Percentiles rank a stretch among this genome's conserved stretches.
phyloP scores from a whole-genome alignment of 2,888 invertebrate genomes.

The Mechanitis mazaeus region DNA sequence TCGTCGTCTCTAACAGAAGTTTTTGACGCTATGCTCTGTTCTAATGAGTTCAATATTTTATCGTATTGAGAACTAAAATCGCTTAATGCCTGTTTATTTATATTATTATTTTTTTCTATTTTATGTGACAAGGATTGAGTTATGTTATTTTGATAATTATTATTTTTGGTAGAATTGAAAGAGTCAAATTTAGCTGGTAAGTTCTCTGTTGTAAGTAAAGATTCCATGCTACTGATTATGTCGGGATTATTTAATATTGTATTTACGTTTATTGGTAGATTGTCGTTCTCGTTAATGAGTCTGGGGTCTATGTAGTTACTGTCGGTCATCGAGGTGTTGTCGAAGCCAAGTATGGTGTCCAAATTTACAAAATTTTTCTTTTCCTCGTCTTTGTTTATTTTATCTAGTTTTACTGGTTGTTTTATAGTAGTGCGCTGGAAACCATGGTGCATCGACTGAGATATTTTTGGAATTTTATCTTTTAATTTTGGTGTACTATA shows the following conservation, averaged over 20 bases:
- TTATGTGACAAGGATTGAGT: slow-evolving; percentile 40
- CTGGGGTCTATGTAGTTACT: slow-evolving; percentile 76
- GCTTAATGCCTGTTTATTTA: slow-evolving; percentile 47
- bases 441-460: slow-evolving; percentile 69
- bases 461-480: slow-evolving; percentile 71
- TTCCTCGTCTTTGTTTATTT: slow-evolving; percentile 60
- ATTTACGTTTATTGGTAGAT: slow-evolving; percentile 78
- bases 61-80: slow-evolving; percentile 71
- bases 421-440: slow-evolving; percentile 66
- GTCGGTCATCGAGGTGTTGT: slow-evolving; percentile 68
- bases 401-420: slow-evolving; percentile 67
- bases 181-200: slow-evolving; percentile 70
- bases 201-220: slow-evolving; percentile 69
- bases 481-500: slow-evolving; percentile 68
- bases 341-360: slow-evolving; percentile 58
- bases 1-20: slow-evolving; percentile 68
- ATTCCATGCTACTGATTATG: slow-evolving; percentile 73
- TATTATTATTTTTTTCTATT: slow-evolving; percentile 35
- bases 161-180: slow-evolving; percentile 51
- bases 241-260: slow-evolving; percentile 71
- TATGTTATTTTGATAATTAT: slow-evolving; percentile 49
- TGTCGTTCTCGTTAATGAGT: slow-evolving; percentile 83
- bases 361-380: slow-evolving; percentile 70
- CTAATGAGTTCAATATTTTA: slow-evolving; percentile 72
- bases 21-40: slow-evolving; percentile 69